Evolutionary conservation across 2,797 vertebrate genomes (phyloP).

Genomic region (Salmo trutta): DNA sequence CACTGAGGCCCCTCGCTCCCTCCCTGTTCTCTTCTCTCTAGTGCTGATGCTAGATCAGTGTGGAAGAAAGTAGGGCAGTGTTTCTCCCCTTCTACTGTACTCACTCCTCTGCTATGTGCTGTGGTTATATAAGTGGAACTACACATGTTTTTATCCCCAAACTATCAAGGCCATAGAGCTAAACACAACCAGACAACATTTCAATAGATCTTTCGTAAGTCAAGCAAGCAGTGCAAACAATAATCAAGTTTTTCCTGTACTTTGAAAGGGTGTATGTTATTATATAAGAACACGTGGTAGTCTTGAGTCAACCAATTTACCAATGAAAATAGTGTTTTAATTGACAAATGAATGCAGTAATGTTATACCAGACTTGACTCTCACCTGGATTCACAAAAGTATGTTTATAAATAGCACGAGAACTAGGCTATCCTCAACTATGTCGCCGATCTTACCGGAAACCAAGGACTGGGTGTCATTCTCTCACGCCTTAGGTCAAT

Average conservation of each 20-base stretch:
- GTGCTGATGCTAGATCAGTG: conserved; percentile 68
- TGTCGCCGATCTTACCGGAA: too few species aligned
- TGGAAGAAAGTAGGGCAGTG: conserved; percentile 74
- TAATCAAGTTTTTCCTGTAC: background rate
- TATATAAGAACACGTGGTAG: too few species aligned
- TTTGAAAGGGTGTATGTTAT: background rate
- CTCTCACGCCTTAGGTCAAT: background rate
- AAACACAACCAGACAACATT: background rate
- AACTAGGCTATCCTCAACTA: too few species aligned
- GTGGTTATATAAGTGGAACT: conserved; percentile 72
- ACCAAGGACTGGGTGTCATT: too few species aligned
- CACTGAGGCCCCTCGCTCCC: conserved; percentile 25
- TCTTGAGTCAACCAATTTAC: too few species aligned
- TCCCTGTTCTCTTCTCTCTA: conserved; percentile 37
- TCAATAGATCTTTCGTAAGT: conserved; percentile 5
- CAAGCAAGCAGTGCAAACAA: background rate
- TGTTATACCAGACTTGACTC: too few species aligned
- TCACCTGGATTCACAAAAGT: too few species aligned
- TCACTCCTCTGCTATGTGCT: conserved; percentile 42
- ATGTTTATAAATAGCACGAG: too few species aligned
- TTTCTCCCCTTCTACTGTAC: conserved; percentile 31
- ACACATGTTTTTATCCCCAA: conserved; percentile 34
- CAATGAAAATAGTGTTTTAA: too few species aligned
- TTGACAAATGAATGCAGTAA: too few species aligned
- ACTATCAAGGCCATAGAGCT: too few species aligned